phyloP scores from a whole-genome alignment of 64 coral and sea anemone species.

The Astreopora myriophthalma region DNA sequence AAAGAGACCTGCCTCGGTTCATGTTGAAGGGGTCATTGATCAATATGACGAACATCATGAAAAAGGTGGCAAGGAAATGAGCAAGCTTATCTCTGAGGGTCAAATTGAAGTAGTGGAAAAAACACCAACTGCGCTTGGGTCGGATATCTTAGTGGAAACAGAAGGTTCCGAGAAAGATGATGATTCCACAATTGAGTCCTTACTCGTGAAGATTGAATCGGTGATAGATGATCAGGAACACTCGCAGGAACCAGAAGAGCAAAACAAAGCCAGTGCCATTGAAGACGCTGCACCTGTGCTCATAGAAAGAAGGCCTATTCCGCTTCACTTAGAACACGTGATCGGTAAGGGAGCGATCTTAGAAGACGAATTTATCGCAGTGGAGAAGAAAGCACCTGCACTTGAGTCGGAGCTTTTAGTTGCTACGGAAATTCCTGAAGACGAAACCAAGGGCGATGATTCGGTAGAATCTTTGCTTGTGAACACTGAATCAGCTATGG shows the following conservation, averaged over 20 bases:
- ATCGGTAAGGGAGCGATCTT: not conserved
- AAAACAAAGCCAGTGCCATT: not conserved
- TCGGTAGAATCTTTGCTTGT: not conserved
- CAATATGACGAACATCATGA: not conserved
- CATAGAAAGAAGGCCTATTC: not conserved
- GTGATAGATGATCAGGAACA: not conserved
- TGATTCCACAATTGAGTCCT: not conserved
- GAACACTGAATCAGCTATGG: not conserved
- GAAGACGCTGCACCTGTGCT: not conserved
- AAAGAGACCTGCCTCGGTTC: not conserved
- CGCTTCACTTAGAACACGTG: not conserved
- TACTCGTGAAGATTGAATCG: constrained; percentile 4
- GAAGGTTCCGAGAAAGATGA: not conserved
- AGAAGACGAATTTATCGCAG: not conserved
- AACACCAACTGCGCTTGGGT: not conserved
- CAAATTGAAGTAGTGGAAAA: not conserved
- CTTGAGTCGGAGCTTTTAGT: not conserved
- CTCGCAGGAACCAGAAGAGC: not conserved
- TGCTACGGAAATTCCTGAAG: not conserved
- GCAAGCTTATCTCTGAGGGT: not conserved
- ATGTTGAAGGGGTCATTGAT: not conserved
- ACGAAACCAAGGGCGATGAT: not conserved
- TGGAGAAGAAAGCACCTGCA: not conserved
- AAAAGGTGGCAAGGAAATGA: not conserved
- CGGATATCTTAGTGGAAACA: not conserved